A percentile compares a stretch with the other conserved stretches of the same genome.
These are phyloP conservation scores for Sinonovacula constricta DNA, from an alignment of 1,140 invertebrate species.

Conservation along the genomic window DNA sequence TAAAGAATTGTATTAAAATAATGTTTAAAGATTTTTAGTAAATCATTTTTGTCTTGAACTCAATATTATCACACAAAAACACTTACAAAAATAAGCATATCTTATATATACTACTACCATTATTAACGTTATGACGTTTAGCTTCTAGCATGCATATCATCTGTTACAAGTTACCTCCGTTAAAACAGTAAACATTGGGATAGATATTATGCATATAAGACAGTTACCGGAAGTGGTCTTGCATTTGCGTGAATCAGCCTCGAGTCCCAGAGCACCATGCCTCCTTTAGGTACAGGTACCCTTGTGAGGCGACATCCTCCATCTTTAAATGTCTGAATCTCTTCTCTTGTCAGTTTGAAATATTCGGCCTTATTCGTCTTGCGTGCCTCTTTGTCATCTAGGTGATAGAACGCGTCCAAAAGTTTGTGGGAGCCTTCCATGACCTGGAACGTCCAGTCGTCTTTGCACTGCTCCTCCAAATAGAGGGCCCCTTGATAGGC, in stretches of 20 bases:
- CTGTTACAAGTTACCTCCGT: no score
- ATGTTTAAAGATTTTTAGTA: no score
- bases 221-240: conserved; percentile 20
- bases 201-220: neutral
- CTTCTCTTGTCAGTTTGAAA: conserved; percentile 25
- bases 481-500: conserved; percentile 60
- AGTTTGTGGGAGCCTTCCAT: conserved; percentile 58
- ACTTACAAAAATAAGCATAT: no score
- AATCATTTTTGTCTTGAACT: no score
- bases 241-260: conserved; percentile 50
- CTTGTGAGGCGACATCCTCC: conserved; percentile 21
- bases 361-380: neutral
- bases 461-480: conserved; percentile 53
- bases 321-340: conserved; percentile 29
- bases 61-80: no score
- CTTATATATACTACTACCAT: no score
- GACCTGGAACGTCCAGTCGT: conserved; percentile 49
- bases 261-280: conserved; percentile 53
- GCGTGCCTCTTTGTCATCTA: conserved; percentile 13
- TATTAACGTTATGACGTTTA: no score
- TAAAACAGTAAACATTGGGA: no score
- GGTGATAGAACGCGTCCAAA: conserved; percentile 43
- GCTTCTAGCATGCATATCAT: no score
- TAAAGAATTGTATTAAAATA: no score
- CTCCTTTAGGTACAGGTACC: conserved; percentile 52